Evolutionary conservation across 2,113 vertebrate species (phyloP).

Genomic region (Vulpes lagopus): DNA sequence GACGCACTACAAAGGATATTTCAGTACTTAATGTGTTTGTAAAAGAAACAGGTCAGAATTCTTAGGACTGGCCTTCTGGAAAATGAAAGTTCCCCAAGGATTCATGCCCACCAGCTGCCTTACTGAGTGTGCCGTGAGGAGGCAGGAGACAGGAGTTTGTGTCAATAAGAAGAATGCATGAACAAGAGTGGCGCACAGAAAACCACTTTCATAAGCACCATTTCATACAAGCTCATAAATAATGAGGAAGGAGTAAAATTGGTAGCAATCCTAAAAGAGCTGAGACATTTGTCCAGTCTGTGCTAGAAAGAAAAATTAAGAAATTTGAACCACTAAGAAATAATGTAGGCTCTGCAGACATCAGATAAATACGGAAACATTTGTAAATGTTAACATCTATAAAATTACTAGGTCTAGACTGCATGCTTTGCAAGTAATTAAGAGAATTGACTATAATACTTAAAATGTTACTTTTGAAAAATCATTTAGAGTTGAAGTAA

Average conservation of each 20-base stretch:
- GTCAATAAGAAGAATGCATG: accelerated
- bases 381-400: not conserved
- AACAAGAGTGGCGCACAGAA: not conserved
- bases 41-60: not conserved
- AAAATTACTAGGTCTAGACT: not conserved
- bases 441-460: not conserved
- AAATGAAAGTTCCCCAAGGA: too few species aligned
- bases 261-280: not conserved
- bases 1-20: not conserved
- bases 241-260: not conserved
- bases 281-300: not conserved
- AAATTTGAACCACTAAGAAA: conserved; percentile 1
- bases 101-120: accelerated
- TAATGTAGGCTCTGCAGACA: not conserved
- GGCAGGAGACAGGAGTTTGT: accelerated
- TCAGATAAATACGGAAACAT: not conserved
- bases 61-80: not conserved
- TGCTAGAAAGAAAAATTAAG: not conserved
- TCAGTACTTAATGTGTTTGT: not conserved
- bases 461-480: conserved; percentile 53
- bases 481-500: not conserved
- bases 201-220: not conserved
- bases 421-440: not conserved
- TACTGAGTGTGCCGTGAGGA: not conserved
- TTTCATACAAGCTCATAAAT: not conserved